These are phyloP conservation scores for Torymus aiolomorphi DNA, from an alignment of 2,888 invertebrate genomes.

Conservation along the genomic window DNA sequence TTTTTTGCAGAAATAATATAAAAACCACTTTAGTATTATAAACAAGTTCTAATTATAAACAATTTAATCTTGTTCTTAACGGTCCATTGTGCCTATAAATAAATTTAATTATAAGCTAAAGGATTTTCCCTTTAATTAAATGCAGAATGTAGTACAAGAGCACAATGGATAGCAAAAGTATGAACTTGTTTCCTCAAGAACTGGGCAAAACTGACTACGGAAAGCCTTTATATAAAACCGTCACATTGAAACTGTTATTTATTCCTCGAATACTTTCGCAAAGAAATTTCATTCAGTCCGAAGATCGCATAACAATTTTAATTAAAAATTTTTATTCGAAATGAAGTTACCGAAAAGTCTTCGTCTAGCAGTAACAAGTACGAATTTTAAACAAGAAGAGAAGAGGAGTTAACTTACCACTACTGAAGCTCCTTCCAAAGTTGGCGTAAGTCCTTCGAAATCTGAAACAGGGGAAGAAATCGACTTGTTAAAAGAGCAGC, in stretches of 20 bases:
- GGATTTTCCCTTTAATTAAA: too few species aligned
- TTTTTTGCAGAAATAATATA: too few species aligned
- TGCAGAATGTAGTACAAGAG: too few species aligned
- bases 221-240: not conserved
- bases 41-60: too few species aligned
- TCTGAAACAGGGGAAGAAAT: constrained; percentile 67
- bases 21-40: too few species aligned
- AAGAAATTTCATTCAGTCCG: constrained; percentile 22
- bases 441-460: constrained; percentile 61
- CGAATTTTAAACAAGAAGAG: constrained; percentile 46
- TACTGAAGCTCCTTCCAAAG: constrained; percentile 54
- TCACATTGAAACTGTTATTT: not conserved
- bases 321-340: constrained; percentile 34
- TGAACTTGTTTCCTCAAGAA: too few species aligned
- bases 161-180: too few species aligned
- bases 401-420: constrained; percentile 62
- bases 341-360: constrained; percentile 35
- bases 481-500: constrained; percentile 57
- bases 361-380: constrained; percentile 36
- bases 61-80: too few species aligned
- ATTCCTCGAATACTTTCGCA: not conserved
- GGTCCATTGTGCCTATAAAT: too few species aligned
- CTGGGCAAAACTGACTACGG: too few species aligned
- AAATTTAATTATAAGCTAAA: too few species aligned
- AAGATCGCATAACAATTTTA: constrained; percentile 31